Evolutionary conservation across 2,888 invertebrate genomes (phyloP).

Genomic region (Frankliniella intonsa): DNA sequence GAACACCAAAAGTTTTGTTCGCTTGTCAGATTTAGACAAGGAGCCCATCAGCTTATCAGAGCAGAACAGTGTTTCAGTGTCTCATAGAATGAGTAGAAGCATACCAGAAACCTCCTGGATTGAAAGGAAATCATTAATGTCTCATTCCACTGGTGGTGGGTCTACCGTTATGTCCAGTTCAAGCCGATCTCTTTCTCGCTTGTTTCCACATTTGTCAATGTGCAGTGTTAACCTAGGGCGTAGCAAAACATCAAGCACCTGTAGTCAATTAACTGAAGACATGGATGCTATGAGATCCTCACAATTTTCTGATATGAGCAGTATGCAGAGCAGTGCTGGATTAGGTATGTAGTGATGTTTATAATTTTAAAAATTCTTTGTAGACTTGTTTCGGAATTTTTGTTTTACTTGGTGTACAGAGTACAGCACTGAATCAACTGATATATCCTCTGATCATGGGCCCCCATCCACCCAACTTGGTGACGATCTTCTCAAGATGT

Average conservation of each 20-base stretch:
- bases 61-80: slow-evolving; percentile 31
- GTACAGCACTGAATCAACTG: slow-evolving; percentile 50
- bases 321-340: slow-evolving; percentile 48
- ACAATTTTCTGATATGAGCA: slow-evolving; percentile 49
- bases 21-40: slow-evolving; percentile 74
- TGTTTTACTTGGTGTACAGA: slow-evolving; percentile 40
- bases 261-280: slow-evolving; percentile 34
- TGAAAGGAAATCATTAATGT: slow-evolving; percentile 55
- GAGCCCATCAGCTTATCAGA: slow-evolving; percentile 36
- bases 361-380: not conserved
- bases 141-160: not conserved
- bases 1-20: slow-evolving; percentile 59
- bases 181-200: slow-evolving; percentile 49
- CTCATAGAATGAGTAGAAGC: slow-evolving; percentile 58
- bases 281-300: slow-evolving; percentile 44
- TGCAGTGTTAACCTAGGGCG: not conserved
- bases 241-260: slow-evolving; percentile 13
- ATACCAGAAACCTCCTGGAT: slow-evolving; percentile 67
- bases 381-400: not conserved
- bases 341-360: slow-evolving; percentile 16
- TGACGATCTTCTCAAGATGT: slow-evolving; percentile 84
- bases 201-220: slow-evolving; percentile 58
- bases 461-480: slow-evolving; percentile 63
- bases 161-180: slow-evolving; percentile 37
- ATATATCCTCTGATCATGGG: slow-evolving; percentile 45